Conservation (phyloP, 2,113 vertebrate species). For the Elgaria multicarinata region DNA sequence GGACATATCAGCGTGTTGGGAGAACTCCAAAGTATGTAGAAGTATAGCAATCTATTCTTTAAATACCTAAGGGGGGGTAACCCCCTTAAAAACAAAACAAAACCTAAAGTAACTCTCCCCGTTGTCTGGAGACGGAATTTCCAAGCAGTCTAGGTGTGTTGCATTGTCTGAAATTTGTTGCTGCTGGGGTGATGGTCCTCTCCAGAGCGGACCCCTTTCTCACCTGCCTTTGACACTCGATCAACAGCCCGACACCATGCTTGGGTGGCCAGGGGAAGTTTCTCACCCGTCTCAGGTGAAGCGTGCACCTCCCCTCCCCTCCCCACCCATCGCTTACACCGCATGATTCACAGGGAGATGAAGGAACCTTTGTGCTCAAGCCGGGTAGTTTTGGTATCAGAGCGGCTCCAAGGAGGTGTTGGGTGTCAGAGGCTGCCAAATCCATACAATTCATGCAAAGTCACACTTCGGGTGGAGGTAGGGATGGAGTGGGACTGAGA, state of each 20-base stretch:
- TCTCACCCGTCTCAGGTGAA: constrained; percentile 29
- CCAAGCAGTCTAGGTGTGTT: neutral
- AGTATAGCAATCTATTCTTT: too few species aligned
- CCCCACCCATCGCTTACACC: neutral
- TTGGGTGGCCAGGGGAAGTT: neutral
- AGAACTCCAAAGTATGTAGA: too few species aligned
- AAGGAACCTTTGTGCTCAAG: constrained; percentile 22
- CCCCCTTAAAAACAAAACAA: too few species aligned
- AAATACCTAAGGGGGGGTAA: too few species aligned
- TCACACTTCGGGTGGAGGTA: constrained; percentile 5
- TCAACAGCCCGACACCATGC: neutral
- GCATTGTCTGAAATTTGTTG: neutral
- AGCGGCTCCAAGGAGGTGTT: neutral
- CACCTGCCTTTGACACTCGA: neutral
- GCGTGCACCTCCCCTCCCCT: neutral
- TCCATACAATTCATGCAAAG: neutral
- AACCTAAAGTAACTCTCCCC: too few species aligned
- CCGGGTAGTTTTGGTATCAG: neutral
- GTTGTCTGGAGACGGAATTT: too few species aligned
- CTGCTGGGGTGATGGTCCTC: neutral
- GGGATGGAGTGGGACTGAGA: neutral
- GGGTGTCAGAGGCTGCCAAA: constrained; percentile 7
- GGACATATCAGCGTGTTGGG: too few species aligned
- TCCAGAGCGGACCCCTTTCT: neutral
- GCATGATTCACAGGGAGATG: constrained; percentile 12